These are phyloP conservation scores for Galleria mellonella DNA, from an alignment of 1,140 invertebrate species.

Conservation along the genomic window DNA sequence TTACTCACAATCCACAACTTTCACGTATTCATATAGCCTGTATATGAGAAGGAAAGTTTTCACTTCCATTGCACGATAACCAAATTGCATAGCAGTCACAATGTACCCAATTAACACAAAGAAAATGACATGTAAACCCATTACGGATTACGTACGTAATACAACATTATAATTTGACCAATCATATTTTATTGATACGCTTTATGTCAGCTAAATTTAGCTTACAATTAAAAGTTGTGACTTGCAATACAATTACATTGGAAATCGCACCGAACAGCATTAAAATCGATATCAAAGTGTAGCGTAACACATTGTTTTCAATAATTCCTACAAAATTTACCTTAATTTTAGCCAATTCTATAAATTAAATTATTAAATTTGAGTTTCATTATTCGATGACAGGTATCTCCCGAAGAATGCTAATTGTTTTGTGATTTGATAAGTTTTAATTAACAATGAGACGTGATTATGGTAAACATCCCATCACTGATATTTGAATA, in stretches of 20 bases:
- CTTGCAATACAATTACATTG: background rate
- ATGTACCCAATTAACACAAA: no score
- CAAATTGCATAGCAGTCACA: background rate
- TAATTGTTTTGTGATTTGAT: slow-evolving; percentile 19
- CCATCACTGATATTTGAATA: no score
- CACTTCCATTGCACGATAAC: slow-evolving; percentile 13
- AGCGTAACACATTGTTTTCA: slow-evolving; percentile 27
- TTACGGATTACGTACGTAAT: no score
- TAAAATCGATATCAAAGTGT: slow-evolving; percentile 23
- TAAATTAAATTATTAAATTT: slow-evolving; percentile 46
- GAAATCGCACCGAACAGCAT: slow-evolving; percentile 15
- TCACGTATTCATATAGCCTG: slow-evolving; percentile 48
- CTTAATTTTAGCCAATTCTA: slow-evolving; percentile 57
- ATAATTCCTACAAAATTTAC: slow-evolving; percentile 40
- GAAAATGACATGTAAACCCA: no score
- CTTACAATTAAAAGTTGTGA: no score
- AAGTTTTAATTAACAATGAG: slow-evolving; percentile 15
- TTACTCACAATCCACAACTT: slow-evolving; percentile 24
- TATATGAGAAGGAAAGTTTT: slow-evolving; percentile 53
- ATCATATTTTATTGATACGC: no score
- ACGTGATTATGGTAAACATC: slow-evolving; percentile 5
- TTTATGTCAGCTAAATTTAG: no score
- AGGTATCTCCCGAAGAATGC: slow-evolving; percentile 22
- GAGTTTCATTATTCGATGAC: slow-evolving; percentile 29
- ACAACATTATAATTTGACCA: no score